Base-by-base conservation (phyloP, 1,140 invertebrate genomes). In the Drosophila athabasca region DNA sequence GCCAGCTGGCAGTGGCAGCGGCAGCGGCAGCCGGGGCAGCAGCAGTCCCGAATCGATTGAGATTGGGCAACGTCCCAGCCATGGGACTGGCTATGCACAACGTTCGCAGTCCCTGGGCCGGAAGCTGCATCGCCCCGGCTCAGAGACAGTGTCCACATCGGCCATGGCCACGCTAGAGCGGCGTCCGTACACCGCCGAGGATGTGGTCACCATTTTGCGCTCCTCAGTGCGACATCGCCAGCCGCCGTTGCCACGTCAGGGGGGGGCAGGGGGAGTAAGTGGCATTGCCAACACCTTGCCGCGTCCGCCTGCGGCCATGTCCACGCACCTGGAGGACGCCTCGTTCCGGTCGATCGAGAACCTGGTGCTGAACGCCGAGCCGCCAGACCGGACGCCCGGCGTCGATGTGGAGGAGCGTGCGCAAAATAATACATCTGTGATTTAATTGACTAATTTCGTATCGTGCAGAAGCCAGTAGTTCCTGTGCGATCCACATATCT, bases 181-280 rank as follows among this genome's bases (percentile, higher is more conserved):
- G 2, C 73, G 82, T 8, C 87, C 85, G 5, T 87, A 94, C 49
- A 94, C 94, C 0, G 94, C 93, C 0, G 91, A 92, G 43, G 93
- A 94, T 68, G 94, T 94, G n/a, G 94, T 94, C 1, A 94, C 93
- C 53, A 88, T 94, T 31, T 66, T 94, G 29, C 91, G 94, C 6
- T 94, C 90, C 13, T 90, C 90, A 9, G 83, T 83, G 52, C 76
- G 83, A 2, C 76, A 89, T 58, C 84, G 83, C 19, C 84, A 82
- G 49, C 51, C 61, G 43, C 55, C 69, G 8, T 53, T 62, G n/a
- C 57, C 13, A 13, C 29, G 51, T 19, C 9, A 13, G 11, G 57
- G 39, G 9, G 69, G 35, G 3, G 66, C 39, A 11, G 19, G 41
- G 43, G 31, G 31, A 31, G 4, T 5, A 5, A 31, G 31, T 31